Base-by-base conservation (phyloP, 2,888 invertebrate genomes). In the Toxonevra muliebris region DNA sequence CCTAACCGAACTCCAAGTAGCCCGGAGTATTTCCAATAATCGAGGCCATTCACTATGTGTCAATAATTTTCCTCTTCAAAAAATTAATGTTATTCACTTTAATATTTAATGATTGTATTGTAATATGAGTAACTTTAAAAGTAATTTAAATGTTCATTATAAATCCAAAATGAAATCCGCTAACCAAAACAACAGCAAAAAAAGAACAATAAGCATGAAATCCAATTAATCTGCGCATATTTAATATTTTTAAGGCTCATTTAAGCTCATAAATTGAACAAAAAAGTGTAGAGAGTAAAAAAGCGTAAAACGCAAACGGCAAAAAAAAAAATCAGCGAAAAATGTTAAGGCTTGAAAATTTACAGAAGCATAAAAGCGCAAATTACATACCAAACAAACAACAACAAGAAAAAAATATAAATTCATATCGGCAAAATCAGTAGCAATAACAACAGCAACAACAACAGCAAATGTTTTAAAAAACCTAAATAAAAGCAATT, bases 321-420 rank as follows among this genome's bases (percentile, higher is more conserved):
- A 20, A 58, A 30, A 40, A 41, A 19, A 53, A 60, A 9, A 60
- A 63, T 66, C 43, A 62, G 52, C 59, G 64, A 45, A 41, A 50
- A 55, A 62, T 66, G 48, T 55, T 50, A 61, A 55, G 54, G 48
- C 63, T 54, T 63, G 65, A 69, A 71, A 70, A 68, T 69, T 69
- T 71, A 69, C 73, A 73, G 70, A 68, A 73, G 72, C 73, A 69
- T 70, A 63, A 70, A 66, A 71, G 62, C 61, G 53, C 61, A 20
- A 42, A 61, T 54, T 48, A 48, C 42, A 20, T 15, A 19, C 19
- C n/a, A 17, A 57, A 58, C 52, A 20, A 40, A 40, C 19, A 50
- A 65, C 50, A 40, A 30, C 20, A 5, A 11, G 17, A 41, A n/a
- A 15, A 15, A 48, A 48, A 13, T 10, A 48, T 10, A 48, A 48